A percentile compares a stretch with the other conserved stretches of the same genome.
These are phyloP conservation scores for Saguinus imperator DNA, from an alignment of 2,113 vertebrate species.

Conservation along the genomic window DNA sequence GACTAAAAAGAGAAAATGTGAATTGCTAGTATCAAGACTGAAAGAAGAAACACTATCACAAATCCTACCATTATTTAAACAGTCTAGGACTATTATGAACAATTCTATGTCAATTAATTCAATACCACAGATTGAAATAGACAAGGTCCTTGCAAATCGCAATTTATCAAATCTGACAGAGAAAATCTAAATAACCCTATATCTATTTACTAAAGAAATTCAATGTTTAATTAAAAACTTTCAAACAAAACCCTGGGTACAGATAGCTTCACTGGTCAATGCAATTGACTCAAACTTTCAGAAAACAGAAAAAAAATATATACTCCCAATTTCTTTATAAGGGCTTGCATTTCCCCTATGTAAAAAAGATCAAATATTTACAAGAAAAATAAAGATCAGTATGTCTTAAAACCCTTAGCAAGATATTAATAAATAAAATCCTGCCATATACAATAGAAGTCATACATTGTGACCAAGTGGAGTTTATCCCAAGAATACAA, in stretches of 20 bases:
- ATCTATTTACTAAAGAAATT: neutral
- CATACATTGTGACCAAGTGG: neutral
- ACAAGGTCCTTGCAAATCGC: neutral
- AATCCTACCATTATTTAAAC: constrained; percentile 1
- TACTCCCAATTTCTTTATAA: neutral
- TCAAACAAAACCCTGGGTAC: neutral
- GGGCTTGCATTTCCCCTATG: neutral
- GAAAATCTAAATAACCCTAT: neutral
- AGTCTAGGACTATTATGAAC: neutral
- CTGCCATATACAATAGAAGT: neutral
- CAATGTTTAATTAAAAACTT: neutral
- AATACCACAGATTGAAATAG: neutral
- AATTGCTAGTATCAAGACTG: neutral
- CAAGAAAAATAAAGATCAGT: neutral
- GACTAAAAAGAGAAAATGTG: neutral
- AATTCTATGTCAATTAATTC: neutral
- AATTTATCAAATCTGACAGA: constrained; percentile 9
- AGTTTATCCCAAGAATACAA: constrained; percentile 9
- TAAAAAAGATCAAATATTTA: neutral
- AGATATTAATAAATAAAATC: neutral
- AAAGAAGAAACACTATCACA: neutral
- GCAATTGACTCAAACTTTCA: neutral
- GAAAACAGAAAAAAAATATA: neutral
- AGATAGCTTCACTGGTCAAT: neutral
- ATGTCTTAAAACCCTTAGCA: neutral